Evolutionary conservation across 2,113 vertebrate species (phyloP).

Genomic region (Eidolon helvum): DNA sequence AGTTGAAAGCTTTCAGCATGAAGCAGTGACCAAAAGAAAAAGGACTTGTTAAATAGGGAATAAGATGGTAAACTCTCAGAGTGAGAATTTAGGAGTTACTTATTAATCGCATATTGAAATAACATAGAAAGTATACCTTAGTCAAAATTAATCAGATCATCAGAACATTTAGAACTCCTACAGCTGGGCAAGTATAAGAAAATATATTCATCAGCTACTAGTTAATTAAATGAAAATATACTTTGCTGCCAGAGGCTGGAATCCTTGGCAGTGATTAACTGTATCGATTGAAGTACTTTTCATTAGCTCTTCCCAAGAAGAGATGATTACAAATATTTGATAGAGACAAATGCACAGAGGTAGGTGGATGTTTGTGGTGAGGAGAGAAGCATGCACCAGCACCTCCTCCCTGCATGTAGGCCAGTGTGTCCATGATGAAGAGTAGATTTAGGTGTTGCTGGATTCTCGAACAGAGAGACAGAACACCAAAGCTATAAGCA

Average conservation of each 20-base stretch:
- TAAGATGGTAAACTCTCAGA: background rate
- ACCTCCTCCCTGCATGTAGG: background rate
- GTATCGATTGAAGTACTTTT: conserved; percentile 13
- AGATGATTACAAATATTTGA: background rate
- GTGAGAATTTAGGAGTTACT: background rate
- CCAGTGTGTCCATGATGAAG: background rate
- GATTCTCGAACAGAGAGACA: no score
- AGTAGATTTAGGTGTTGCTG: background rate
- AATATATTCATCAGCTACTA: conserved; percentile 30
- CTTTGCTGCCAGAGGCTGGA: background rate
- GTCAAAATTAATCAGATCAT: conserved; percentile 14
- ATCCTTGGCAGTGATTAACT: conserved; percentile 30
- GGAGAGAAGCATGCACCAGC: background rate
- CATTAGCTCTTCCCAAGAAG: conserved; percentile 10
- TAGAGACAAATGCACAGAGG: background rate
- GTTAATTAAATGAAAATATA: conserved; percentile 53
- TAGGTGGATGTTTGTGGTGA: background rate
- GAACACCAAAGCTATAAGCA: no score
- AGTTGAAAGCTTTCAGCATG: background rate
- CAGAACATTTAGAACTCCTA: background rate
- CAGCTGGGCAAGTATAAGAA: background rate
- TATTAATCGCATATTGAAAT: background rate
- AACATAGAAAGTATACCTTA: background rate
- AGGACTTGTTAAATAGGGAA: background rate
- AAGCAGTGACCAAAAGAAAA: background rate